Evolutionary conservation across 2,113 vertebrate species (phyloP).

Genomic region (Rhegmatorhina hoffmannsi): DNA sequence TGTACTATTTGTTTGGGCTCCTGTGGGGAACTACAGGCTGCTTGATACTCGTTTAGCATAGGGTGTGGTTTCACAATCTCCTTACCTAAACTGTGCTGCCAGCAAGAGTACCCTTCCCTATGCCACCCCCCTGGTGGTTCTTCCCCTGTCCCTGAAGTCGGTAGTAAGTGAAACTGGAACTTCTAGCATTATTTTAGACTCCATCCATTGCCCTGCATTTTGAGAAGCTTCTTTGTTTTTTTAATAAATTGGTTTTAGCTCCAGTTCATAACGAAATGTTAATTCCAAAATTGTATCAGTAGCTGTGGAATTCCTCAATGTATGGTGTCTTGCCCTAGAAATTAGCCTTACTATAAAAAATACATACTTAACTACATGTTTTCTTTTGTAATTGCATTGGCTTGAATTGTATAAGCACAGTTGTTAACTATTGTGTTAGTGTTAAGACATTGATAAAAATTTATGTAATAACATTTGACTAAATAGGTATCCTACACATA

Average conservation of each 20-base stretch:
- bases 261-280: not conserved
- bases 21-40: not conserved
- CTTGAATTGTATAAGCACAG: not conserved
- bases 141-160: not conserved
- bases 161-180: not conserved
- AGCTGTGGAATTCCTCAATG: not conserved
- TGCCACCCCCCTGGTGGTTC: not conserved
- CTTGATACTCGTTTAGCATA: not conserved
- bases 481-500: not conserved
- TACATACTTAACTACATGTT: not conserved
- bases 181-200: not conserved
- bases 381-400: not conserved
- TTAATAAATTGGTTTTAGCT: not conserved
- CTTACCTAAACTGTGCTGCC: not conserved
- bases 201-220: not conserved
- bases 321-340: not conserved
- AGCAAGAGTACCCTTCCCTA: not conserved
- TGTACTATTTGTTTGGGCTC: not conserved
- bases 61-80: not conserved
- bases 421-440: not conserved
- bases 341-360: not conserved
- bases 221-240: not conserved
- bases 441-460: not conserved
- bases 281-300: not conserved
- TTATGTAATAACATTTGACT: not conserved